A percentile compares a stretch with the other conserved stretches of the same genome.
Evolutionary conservation across 2,797 vertebrate genomes (phyloP).

Genomic region (Sandelia bainsii): DNA sequence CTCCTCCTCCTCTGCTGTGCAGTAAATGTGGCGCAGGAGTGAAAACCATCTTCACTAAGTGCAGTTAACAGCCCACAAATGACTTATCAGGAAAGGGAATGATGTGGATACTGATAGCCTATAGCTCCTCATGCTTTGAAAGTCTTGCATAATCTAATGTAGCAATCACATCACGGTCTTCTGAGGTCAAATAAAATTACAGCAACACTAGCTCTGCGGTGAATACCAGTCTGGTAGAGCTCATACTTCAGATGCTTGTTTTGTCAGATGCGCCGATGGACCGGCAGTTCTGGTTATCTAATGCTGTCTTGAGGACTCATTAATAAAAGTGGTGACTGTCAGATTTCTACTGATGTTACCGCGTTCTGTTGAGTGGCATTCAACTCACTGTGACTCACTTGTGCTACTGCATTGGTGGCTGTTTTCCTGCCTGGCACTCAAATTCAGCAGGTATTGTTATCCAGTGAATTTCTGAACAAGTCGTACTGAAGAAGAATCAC

Average conservation of each 20-base stretch:
- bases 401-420: background rate
- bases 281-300: background rate
- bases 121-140: slow-evolving; percentile 8
- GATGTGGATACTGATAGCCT: background rate
- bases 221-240: background rate
- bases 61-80: background rate
- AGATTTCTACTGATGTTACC: slow-evolving; percentile 15
- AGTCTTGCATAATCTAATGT: slow-evolving; percentile 28
- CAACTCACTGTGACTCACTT: slow-evolving; percentile 32
- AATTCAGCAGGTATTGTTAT: background rate
- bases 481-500: background rate
- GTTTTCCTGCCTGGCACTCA: background rate
- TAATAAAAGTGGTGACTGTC: slow-evolving; percentile 9
- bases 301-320: background rate
- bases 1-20: background rate
- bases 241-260: slow-evolving; percentile 13
- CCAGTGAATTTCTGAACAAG: background rate
- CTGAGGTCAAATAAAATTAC: background rate
- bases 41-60: background rate
- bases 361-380: slow-evolving; percentile 8
- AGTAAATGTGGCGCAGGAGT: background rate
- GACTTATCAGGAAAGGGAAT: background rate
- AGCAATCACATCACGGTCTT: background rate
- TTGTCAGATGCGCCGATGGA: background rate
- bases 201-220: slow-evolving; percentile 4